A percentile compares a stretch with the other conserved stretches of the same genome.
Conservation (phyloP, 2,797 vertebrate genomes). For the Lacerta agilis region DNA sequence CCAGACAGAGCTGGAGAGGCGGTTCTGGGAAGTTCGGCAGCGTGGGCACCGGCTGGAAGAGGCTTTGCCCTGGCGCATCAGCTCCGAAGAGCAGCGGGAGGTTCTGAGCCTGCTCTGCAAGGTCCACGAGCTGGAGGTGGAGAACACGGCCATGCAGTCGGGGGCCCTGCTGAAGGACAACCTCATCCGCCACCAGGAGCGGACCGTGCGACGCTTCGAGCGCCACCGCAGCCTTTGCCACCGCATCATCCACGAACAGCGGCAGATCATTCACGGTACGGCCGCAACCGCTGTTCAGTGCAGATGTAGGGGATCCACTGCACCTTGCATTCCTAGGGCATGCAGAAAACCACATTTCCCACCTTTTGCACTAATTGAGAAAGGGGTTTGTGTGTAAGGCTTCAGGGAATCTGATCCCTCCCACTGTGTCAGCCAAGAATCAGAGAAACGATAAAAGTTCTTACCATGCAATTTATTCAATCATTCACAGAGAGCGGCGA, state of each 20-base stretch:
- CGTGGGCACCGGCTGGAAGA: slow-evolving; percentile 83
- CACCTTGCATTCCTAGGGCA: no score
- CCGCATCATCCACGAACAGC: slow-evolving; percentile 90
- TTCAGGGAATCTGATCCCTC: no score
- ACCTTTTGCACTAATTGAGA: neutral
- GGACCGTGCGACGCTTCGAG: slow-evolving; percentile 85
- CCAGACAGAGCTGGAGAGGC: slow-evolving; percentile 81
- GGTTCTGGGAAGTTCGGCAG: slow-evolving; percentile 80
- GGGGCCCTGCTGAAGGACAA: slow-evolving; percentile 86
- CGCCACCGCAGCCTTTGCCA: slow-evolving; percentile 87
- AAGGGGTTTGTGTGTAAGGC: neutral
- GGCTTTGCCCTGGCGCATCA: slow-evolving; percentile 80
- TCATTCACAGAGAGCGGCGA: no score
- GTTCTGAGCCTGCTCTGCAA: slow-evolving; percentile 88
- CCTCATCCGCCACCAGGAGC: slow-evolving; percentile 85
- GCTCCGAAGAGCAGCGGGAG: slow-evolving; percentile 87
- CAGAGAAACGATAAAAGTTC: no score
- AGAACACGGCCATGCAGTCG: slow-evolving; percentile 85
- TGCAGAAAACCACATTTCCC: no score
- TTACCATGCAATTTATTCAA: no score
- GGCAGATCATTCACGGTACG: slow-evolving; percentile 85
- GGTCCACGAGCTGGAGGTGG: slow-evolving; percentile 89
- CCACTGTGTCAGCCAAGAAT: no score
- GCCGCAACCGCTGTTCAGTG: neutral
- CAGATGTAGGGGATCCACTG: neutral